phyloP scores from a whole-genome alignment of 1,140 invertebrate genomes.

The Zaprionus ornatus region DNA sequence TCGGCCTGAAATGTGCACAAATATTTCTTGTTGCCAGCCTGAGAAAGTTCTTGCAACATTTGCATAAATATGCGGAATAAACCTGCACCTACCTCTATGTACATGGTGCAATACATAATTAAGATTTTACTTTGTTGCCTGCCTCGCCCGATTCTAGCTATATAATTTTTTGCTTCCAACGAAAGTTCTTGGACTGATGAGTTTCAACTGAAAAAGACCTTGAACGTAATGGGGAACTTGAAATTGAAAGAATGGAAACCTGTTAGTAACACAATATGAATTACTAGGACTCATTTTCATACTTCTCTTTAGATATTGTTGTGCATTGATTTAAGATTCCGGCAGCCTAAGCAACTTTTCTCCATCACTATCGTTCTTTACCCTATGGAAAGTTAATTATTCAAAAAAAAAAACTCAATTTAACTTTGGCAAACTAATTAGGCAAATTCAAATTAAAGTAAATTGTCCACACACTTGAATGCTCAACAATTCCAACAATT shows the following conservation, averaged over 20 bases:
- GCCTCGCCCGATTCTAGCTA: not conserved
- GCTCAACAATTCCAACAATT: slow-evolving; percentile 35
- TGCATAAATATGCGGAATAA: slow-evolving; percentile 67
- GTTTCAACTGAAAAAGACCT: slow-evolving; percentile 5
- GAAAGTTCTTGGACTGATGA: not conserved
- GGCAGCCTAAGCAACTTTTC: no score
- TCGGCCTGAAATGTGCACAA: slow-evolving; percentile 44
- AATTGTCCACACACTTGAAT: slow-evolving; percentile 50
- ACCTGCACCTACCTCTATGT: slow-evolving; percentile 28
- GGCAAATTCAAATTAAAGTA: slow-evolving; percentile 53
- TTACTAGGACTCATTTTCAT: not conserved
- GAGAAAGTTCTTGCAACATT: slow-evolving; percentile 60
- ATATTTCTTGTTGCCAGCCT: slow-evolving; percentile 46
- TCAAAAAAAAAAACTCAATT: not conserved
- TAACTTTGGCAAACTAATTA: slow-evolving; percentile 50
- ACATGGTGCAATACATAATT: slow-evolving; percentile 42
- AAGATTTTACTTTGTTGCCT: slow-evolving; percentile 54
- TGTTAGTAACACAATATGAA: not conserved
- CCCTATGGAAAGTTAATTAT: not conserved
- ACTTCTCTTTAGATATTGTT: no score
- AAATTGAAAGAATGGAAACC: not conserved
- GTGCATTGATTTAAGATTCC: no score
- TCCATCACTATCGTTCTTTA: not conserved
- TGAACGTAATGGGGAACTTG: not conserved
- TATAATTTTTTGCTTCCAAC: slow-evolving; percentile 29